These are phyloP conservation scores for Pycnonotus jocosus DNA, from an alignment of 2,113 vertebrate species.

Conservation along the genomic window DNA sequence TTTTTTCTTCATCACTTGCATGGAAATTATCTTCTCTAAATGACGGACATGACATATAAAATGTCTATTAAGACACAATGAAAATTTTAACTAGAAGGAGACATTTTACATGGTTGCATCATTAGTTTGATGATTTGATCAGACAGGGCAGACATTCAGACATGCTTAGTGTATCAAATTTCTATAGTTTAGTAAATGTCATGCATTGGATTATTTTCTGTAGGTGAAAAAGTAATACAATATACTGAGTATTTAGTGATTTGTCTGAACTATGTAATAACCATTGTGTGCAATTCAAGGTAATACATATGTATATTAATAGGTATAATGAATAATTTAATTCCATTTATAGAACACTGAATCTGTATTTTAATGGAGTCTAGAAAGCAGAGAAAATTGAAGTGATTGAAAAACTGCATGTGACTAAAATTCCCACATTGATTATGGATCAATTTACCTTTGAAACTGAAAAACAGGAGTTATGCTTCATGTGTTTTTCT, in stretches of 20 bases:
- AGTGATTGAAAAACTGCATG: constrained; percentile 33
- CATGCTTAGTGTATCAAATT: constrained; percentile 19
- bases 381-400: constrained; percentile 42
- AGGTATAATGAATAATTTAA: constrained; percentile 48
- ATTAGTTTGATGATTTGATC: constrained; percentile 38
- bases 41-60: background rate
- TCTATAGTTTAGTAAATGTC: constrained; percentile 20
- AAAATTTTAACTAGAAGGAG: constrained; percentile 40
- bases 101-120: background rate
- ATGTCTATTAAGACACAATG: background rate
- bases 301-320: constrained; percentile 38
- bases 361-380: constrained; percentile 2
- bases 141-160: constrained; percentile 15
- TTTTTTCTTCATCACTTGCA: background rate
- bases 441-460: constrained; percentile 60
- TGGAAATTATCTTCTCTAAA: background rate
- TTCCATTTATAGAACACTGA: background rate
- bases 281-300: background rate
- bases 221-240: constrained; percentile 42
- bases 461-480: background rate
- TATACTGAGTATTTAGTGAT: background rate
- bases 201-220: background rate
- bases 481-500: background rate
- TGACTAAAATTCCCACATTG: constrained; percentile 40
- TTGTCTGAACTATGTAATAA: background rate